phyloP scores from a whole-genome alignment of 1,140 invertebrate genomes.

The Pantala flavescens region DNA sequence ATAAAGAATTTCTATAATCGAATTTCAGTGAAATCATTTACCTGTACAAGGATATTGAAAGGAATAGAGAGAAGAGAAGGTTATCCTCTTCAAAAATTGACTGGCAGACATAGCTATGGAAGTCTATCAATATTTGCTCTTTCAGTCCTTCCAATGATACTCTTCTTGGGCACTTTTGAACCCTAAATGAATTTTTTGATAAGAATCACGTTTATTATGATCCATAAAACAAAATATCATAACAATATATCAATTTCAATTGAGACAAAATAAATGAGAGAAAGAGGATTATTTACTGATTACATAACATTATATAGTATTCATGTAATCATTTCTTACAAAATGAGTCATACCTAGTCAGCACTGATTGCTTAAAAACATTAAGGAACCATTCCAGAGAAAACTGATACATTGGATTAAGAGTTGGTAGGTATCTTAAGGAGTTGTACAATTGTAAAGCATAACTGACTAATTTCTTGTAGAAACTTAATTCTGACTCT shows the following conservation, averaged over 20 bases:
- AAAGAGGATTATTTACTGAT: too few relatives aligned
- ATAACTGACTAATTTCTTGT: not conserved
- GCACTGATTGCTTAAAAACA: conserved; percentile 41
- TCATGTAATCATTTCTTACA: too few relatives aligned
- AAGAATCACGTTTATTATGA: too few relatives aligned
- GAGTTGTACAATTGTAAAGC: conserved; percentile 32
- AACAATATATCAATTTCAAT: too few relatives aligned
- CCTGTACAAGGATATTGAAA: too few relatives aligned
- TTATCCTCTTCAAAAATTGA: not conserved
- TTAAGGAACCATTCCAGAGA: conserved; percentile 47
- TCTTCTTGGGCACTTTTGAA: not conserved
- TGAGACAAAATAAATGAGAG: too few relatives aligned
- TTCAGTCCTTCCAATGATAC: not conserved
- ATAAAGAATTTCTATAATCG: too few relatives aligned
- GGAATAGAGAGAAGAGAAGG: not conserved
- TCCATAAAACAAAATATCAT: too few relatives aligned
- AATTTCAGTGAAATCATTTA: too few relatives aligned
- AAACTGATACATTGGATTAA: conserved; percentile 52
- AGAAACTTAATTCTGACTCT: not conserved
- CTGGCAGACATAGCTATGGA: not conserved
- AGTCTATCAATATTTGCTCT: not conserved
- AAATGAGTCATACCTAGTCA: conserved; percentile 35
- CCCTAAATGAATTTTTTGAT: not conserved
- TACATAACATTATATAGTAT: too few relatives aligned
- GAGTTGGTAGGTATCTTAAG: conserved; percentile 42